Conservation (phyloP, 2,888 invertebrate species). For the Oscheius sp. region DNA sequence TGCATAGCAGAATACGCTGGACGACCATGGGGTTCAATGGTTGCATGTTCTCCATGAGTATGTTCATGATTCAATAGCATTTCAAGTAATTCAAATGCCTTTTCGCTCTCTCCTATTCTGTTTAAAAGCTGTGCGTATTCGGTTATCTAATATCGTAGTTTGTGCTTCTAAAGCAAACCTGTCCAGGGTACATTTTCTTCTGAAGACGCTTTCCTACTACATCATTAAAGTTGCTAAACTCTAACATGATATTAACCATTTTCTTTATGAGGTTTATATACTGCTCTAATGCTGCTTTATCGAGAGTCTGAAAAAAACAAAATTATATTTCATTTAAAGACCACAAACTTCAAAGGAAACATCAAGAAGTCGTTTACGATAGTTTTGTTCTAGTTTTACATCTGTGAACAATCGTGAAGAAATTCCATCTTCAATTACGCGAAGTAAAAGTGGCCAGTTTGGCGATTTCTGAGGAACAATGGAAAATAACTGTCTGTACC, state of each 20-base stretch:
- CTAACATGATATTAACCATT: constrained; percentile 54
- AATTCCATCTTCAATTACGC: constrained; percentile 54
- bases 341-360: constrained; percentile 47
- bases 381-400: constrained; percentile 18
- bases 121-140: constrained; percentile 50
- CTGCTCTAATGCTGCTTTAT: constrained; percentile 43
- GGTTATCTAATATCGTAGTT: constrained; percentile 42
- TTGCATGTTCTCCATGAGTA: constrained; percentile 45
- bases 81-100: constrained; percentile 49
- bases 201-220: constrained; percentile 40
- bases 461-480: not conserved
- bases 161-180: not conserved
- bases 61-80: constrained; percentile 42
- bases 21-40: constrained; percentile 35
- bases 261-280: constrained; percentile 43
- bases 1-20: constrained; percentile 34
- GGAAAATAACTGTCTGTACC: not conserved
- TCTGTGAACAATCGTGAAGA: constrained; percentile 46
- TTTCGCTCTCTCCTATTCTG: constrained; percentile 48
- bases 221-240: constrained; percentile 55
- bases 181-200: constrained; percentile 42
- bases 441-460: constrained; percentile 47
- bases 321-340: not conserved
- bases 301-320: constrained; percentile 47
- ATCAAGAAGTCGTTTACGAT: constrained; percentile 47